Evolutionary conservation across 2,888 invertebrate genomes (phyloP).

Genomic region (Nemoura dubitans): DNA sequence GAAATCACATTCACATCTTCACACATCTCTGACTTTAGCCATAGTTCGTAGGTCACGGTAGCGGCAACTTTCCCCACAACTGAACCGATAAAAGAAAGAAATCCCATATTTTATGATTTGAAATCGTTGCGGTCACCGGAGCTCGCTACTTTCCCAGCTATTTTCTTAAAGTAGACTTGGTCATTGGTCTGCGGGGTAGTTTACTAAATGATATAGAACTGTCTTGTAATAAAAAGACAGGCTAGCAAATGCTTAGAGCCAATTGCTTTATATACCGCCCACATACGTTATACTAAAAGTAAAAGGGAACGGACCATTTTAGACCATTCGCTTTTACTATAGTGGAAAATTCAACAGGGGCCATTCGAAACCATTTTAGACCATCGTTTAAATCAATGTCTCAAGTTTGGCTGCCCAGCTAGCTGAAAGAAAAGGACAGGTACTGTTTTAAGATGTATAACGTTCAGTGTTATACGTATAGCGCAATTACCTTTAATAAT

Average conservation of each 20-base stretch:
- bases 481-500: neutral
- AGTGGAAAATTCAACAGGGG: neutral
- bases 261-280: slow-evolving; percentile 22
- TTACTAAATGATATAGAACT: slow-evolving; percentile 12
- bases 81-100: neutral
- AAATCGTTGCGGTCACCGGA: neutral
- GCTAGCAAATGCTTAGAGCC: slow-evolving; percentile 12
- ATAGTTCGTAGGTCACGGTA: neutral
- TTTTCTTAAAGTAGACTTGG: slow-evolving; percentile 12
- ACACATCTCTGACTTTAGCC: neutral
- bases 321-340: slow-evolving; percentile 14
- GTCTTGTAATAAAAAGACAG: neutral
- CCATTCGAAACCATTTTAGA: slow-evolving; percentile 24
- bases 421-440: neutral
- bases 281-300: slow-evolving; percentile 15
- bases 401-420: neutral
- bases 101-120: neutral
- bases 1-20: neutral
- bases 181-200: neutral
- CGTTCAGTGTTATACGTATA: neutral
- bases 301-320: slow-evolving; percentile 21
- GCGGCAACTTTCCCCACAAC: neutral
- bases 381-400: slow-evolving; percentile 23
- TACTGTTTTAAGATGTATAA: neutral
- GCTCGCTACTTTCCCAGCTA: neutral